phyloP scores from a whole-genome alignment of 2,797 vertebrate species.

The Myripristis jacobus region DNA sequence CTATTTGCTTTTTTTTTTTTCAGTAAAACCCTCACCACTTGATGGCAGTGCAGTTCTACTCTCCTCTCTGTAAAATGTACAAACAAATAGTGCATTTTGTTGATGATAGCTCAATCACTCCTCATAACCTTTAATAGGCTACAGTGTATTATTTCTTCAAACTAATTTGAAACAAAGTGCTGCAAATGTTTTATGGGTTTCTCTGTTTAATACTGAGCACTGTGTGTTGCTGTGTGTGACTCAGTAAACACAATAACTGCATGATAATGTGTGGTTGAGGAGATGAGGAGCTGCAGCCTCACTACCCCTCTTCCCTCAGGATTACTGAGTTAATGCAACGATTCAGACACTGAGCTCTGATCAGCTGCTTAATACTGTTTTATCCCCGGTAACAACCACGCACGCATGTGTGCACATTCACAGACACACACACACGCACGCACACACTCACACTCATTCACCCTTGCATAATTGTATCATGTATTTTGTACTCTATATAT shows the following conservation, averaged over 20 bases:
- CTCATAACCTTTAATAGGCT: not conserved
- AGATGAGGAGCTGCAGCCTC: conserved; percentile 48
- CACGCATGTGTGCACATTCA: conserved; percentile 10
- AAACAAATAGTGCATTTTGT: not conserved
- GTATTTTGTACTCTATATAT: not conserved
- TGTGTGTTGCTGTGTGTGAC: not conserved
- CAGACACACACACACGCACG: conserved; percentile 4
- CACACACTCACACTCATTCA: not conserved
- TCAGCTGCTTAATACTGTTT: conserved; percentile 81
- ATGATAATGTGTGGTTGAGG: conserved; percentile 17
- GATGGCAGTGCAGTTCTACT: conserved; percentile 46
- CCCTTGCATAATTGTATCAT: not conserved
- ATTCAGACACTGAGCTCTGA: conserved; percentile 82
- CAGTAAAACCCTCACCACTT: conserved; percentile 23
- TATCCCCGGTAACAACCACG: conserved; percentile 69
- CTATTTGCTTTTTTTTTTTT: not conserved
- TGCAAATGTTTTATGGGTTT: too few relatives aligned
- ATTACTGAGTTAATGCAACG: conserved; percentile 85
- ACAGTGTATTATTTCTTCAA: not conserved
- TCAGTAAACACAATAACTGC: not conserved
- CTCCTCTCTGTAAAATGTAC: not conserved
- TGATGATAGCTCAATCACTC: not conserved
- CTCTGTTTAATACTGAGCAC: too few relatives aligned
- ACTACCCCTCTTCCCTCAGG: conserved; percentile 75
- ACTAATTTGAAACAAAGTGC: not conserved